Base-by-base conservation (phyloP, 2,888 invertebrate genomes). In the Philaethria dido region DNA sequence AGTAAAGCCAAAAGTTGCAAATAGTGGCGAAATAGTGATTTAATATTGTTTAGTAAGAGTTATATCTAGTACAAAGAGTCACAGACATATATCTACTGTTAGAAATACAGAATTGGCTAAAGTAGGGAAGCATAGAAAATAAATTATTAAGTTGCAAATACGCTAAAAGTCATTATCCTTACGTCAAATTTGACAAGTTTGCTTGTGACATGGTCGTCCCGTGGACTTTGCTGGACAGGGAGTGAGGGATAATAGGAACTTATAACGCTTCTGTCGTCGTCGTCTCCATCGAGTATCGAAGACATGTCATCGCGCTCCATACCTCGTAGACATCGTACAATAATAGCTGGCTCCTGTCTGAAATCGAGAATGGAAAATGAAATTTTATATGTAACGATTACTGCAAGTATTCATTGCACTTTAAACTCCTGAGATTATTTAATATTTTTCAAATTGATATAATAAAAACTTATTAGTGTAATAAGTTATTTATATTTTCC, bases 291-390 rank as follows among this genome's bases (percentile, higher is more conserved):
- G 62, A 95, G 90, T 80, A 96, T 94, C 22, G 95, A 94, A 3
- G 95, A 94, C 82, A 94, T 93, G 75, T 95, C 94, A 73, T 95
- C 95, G 54, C 89, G 78, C 69, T 91, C 91, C 66, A 95, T 94
- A 55, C 94, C 95, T 69, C 96, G 93, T 62, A 97, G 92, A 83
- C 97, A 97, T 78, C 96, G 94, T 77, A 95, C 95, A 86, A 97
- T n/a, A n/a, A 97, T 78, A 97, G 93, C 80, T 96, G 96, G 13
- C 97, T n/a, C 97, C 93, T 96, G 96, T 80, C 97, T 97, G 87
- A 4, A 79, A 78, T 62, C 9, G n/a, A n/a, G n/a, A n/a, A n/a
- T n/a, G n/a, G n/a, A n/a, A n/a, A n/a, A n/a, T 48, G 47, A 3
- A 59, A 42, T 39, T 47, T 25, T 18, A 16, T 13, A 11, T 45